phyloP scores from a whole-genome alignment of 2,113 vertebrate genomes.

The Gasterosteus aculeatus region DNA sequence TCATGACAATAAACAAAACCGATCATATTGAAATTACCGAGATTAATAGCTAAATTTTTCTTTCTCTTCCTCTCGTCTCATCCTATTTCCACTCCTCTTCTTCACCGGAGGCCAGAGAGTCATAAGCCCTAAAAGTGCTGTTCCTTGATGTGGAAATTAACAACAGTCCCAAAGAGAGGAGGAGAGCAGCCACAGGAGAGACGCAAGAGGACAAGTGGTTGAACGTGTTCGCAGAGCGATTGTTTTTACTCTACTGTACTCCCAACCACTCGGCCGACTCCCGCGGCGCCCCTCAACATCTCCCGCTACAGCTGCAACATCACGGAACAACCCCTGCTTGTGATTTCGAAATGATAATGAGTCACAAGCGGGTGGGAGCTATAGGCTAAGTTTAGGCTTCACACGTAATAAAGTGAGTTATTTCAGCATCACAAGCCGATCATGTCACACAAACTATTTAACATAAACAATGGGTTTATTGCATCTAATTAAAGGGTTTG shows the following conservation, averaged over 20 bases:
- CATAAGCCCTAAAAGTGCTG: constrained; percentile 55
- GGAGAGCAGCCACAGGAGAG: constrained; percentile 11
- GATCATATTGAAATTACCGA: neutral
- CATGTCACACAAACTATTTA: neutral
- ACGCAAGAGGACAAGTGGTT: constrained; percentile 19
- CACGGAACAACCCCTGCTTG: constrained; percentile 33
- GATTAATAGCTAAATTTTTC: neutral
- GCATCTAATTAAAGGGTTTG: neutral
- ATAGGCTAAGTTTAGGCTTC: constrained; percentile 41
- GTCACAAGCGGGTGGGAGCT: constrained; percentile 39
- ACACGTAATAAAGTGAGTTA: neutral
- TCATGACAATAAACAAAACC: neutral
- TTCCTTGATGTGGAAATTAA: constrained; percentile 52
- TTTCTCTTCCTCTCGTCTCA: constrained; percentile 3
- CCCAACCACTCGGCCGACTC: constrained; percentile 15
- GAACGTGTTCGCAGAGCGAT: constrained; percentile 29
- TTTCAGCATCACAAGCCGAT: constrained; percentile 15
- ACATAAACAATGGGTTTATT: neutral
- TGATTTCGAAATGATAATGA: constrained; percentile 35
- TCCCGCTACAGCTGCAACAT: constrained; percentile 21
- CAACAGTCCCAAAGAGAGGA: constrained; percentile 29
- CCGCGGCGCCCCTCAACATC: constrained; percentile 17
- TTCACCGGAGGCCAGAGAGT: constrained; percentile 34
- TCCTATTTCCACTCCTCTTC: constrained; percentile 24
- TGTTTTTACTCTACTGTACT: constrained; percentile 18